phyloP scores from a whole-genome alignment of 2,888 invertebrate genomes.

The Caenorhabditis drosophilae region DNA sequence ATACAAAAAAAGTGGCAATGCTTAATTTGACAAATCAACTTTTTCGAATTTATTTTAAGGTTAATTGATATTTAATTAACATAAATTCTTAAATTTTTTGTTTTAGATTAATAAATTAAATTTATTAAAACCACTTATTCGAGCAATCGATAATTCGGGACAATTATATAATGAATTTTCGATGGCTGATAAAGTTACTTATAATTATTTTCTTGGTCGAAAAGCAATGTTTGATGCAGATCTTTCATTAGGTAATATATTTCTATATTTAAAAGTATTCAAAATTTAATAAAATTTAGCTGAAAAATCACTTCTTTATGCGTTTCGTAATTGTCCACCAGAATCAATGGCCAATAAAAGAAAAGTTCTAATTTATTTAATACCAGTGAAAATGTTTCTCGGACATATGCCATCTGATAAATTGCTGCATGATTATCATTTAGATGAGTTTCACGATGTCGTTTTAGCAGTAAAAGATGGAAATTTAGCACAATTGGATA shows the following conservation, averaged over 20 bases:
- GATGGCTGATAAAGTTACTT: constrained; percentile 91
- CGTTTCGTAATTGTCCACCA: constrained; percentile 84
- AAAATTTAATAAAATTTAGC: constrained; percentile 73
- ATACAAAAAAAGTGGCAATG: constrained; percentile 95
- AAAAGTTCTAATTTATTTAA: constrained; percentile 87
- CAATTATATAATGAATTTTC: constrained; percentile 84
- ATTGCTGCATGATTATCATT: constrained; percentile 85
- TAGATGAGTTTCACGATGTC: constrained; percentile 84
- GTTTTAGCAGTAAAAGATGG: constrained; percentile 75
- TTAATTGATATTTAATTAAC: constrained; percentile 71
- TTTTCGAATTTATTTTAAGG: constrained; percentile 93
- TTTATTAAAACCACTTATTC: constrained; percentile 83
- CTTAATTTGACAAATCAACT: constrained; percentile 93
- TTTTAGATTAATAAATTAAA: constrained; percentile 74
- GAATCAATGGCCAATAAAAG: constrained; percentile 85
- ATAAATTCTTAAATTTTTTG: neutral
- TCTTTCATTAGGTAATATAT: constrained; percentile 78
- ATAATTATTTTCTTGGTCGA: constrained; percentile 91
- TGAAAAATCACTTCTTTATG: constrained; percentile 88
- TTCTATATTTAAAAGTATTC: neutral
- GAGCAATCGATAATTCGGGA: constrained; percentile 91
- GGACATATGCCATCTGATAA: constrained; percentile 88
- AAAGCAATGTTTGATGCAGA: constrained; percentile 99
- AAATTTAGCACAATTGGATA: constrained; percentile 75
- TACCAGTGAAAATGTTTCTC: constrained; percentile 79